phyloP scores from a whole-genome alignment of 1,140 invertebrate genomes.

The Hormaphis cornu region DNA sequence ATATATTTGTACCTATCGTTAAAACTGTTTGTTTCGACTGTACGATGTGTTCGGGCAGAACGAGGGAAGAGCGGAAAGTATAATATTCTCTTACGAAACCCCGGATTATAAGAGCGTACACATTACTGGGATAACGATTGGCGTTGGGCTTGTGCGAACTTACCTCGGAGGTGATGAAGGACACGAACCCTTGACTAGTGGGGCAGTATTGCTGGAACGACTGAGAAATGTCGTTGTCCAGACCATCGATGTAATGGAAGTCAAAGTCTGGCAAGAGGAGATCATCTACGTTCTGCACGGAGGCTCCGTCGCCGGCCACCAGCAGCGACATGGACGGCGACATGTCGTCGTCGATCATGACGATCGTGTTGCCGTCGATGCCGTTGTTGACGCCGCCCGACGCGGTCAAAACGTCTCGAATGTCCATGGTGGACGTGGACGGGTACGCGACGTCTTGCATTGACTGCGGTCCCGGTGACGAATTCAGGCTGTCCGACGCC shows the following conservation, averaged over 20 bases:
- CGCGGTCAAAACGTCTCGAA: conserved; percentile 14
- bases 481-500: conserved; percentile 45
- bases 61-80: no score
- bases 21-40: no score
- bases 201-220: conserved; percentile 30
- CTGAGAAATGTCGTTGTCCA: conserved; percentile 28
- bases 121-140: no score
- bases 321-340: conserved; percentile 37
- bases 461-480: conserved; percentile 40
- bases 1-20: no score
- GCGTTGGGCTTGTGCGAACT: neutral
- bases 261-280: conserved; percentile 31
- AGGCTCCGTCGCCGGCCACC: conserved; percentile 26
- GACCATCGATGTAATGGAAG: conserved; percentile 27
- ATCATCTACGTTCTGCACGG: conserved; percentile 24
- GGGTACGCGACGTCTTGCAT: conserved; percentile 16
- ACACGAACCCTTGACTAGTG: conserved; percentile 29
- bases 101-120: no score
- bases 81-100: no score
- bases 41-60: no score
- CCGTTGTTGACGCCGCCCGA: conserved; percentile 14
- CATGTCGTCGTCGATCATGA: conserved; percentile 34
- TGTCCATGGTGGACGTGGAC: conserved; percentile 5
- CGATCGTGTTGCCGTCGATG: conserved; percentile 13
- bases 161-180: conserved; percentile 23